phyloP scores from a whole-genome alignment of 2,113 vertebrate genomes.

The Chionodraco myersi region DNA sequence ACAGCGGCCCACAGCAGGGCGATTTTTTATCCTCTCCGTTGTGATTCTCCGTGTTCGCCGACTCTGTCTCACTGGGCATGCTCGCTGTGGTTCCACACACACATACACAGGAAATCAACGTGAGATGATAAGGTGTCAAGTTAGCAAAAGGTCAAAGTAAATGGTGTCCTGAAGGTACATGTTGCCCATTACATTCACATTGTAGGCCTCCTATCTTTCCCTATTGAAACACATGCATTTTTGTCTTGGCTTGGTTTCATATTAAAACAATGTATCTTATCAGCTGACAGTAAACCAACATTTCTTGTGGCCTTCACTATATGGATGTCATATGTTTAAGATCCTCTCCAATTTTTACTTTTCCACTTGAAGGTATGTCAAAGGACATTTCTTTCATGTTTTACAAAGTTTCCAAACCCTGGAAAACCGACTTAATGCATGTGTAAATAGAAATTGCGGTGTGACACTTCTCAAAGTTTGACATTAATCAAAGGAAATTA shows the following conservation, averaged over 20 bases:
- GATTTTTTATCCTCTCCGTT: constrained; percentile 87
- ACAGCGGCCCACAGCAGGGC: constrained; percentile 89
- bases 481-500: not conserved
- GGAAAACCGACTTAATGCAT: constrained; percentile 6
- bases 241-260: constrained; percentile 46
- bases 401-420: constrained; percentile 1
- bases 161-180: not conserved
- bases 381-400: not conserved
- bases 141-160: not conserved
- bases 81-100: constrained; percentile 86
- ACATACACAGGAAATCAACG: not conserved
- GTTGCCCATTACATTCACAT: not conserved
- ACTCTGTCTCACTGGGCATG: constrained; percentile 95
- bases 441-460: constrained; percentile 18
- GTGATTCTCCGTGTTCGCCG: constrained; percentile 92
- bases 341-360: not conserved
- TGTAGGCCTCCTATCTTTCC: not conserved
- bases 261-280: not conserved
- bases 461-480: not conserved
- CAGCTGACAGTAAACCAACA: not conserved
- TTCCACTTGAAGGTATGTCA: not conserved
- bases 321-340: not conserved
- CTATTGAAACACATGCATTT: constrained; percentile 38
- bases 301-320: not conserved
- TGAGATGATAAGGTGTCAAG: not conserved